These are phyloP conservation scores for Menura novaehollandiae DNA, from an alignment of 2,113 vertebrate species.

Conservation along the genomic window DNA sequence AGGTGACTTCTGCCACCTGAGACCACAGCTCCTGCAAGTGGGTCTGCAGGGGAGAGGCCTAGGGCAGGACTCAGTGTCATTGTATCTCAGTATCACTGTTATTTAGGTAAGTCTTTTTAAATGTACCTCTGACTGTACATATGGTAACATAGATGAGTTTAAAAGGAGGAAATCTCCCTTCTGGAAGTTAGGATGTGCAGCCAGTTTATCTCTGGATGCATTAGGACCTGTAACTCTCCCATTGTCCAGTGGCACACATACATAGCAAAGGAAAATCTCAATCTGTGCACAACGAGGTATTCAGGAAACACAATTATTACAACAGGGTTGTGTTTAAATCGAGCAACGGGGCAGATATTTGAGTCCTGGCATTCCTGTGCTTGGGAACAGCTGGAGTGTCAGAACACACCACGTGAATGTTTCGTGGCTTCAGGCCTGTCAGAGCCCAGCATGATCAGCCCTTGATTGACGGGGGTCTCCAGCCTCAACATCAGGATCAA, in stretches of 20 bases:
- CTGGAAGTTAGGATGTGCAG: not conserved
- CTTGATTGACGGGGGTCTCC: not conserved
- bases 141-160: not conserved
- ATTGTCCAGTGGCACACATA: rapidly evolving
- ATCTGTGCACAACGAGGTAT: not conserved
- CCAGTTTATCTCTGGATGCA: rapidly evolving
- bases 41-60: not conserved
- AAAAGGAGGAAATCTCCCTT: not conserved
- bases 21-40: not conserved
- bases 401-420: rapidly evolving
- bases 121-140: not conserved
- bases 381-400: not conserved
- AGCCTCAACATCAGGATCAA: not conserved
- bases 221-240: not conserved
- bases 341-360: not conserved
- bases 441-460: rapidly evolving
- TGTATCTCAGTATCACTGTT: not conserved
- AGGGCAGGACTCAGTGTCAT: not conserved
- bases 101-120: not conserved
- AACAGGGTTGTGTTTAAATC: not conserved
- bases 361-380: not conserved
- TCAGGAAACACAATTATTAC: not conserved
- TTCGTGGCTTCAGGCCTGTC: not conserved
- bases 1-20: not conserved
- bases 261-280: not conserved